Evolutionary conservation across 1,140 invertebrate species (phyloP).

Genomic region (Potamilus streckersoni): DNA sequence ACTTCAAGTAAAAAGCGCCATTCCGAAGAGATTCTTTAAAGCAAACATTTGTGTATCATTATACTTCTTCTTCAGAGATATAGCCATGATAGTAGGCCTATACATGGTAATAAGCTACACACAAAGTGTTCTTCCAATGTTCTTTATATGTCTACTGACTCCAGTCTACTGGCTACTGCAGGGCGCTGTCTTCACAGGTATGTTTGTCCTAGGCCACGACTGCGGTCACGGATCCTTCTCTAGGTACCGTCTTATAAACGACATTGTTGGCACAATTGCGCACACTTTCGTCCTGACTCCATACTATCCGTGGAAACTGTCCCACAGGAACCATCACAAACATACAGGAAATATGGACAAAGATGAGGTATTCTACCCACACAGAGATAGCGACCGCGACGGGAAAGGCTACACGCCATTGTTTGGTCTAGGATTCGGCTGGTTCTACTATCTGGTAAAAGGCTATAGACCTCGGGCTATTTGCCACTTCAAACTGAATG

Average conservation of each 20-base stretch:
- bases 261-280: slow-evolving; percentile 47
- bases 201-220: slow-evolving; percentile 69
- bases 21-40: slow-evolving; percentile 63
- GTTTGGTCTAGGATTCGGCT: slow-evolving; percentile 58
- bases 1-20: slow-evolving; percentile 53
- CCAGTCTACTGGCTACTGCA: slow-evolving; percentile 58
- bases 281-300: slow-evolving; percentile 55
- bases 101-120: slow-evolving; percentile 30
- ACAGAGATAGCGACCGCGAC: slow-evolving; percentile 30
- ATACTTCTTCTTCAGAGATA: slow-evolving; percentile 62
- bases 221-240: slow-evolving; percentile 69
- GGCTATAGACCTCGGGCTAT: slow-evolving; percentile 55
- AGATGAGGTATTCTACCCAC: slow-evolving; percentile 61
- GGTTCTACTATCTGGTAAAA: slow-evolving; percentile 51
- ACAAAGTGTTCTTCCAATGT: slow-evolving; percentile 27
- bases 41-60: slow-evolving; percentile 54
- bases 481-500: slow-evolving; percentile 49
- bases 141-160: slow-evolving; percentile 19
- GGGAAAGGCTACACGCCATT: slow-evolving; percentile 32
- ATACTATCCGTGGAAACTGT: slow-evolving; percentile 61
- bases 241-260: slow-evolving; percentile 54
- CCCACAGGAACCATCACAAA: slow-evolving; percentile 58
- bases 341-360: slow-evolving; percentile 60
- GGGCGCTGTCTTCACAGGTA: slow-evolving; percentile 65
- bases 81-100: slow-evolving; percentile 45